A percentile compares a stretch with the other conserved stretches of the same genome.
These are phyloP conservation scores for Eupithecia subumbrata DNA, from an alignment of 2,888 invertebrate genomes.

Conservation along the genomic window DNA sequence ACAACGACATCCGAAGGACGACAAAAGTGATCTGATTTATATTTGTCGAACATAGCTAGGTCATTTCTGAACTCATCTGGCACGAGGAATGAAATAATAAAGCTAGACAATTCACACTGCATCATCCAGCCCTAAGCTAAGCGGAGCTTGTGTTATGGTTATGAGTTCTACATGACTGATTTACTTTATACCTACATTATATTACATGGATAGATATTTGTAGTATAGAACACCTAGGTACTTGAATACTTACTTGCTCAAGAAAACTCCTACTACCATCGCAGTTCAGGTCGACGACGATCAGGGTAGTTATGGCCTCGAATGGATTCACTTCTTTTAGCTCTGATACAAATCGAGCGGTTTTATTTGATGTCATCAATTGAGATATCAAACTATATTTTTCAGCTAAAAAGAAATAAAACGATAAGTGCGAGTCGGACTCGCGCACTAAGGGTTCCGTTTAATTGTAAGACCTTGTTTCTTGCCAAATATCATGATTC, in stretches of 20 bases:
- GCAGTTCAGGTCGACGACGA: slow-evolving; percentile 52
- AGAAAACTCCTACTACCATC: slow-evolving; percentile 44
- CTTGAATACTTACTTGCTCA: slow-evolving; percentile 46
- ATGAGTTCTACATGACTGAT: no score
- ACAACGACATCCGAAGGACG: neutral
- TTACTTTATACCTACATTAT: no score
- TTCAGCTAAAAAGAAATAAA: slow-evolving; percentile 37
- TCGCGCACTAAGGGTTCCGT: no score
- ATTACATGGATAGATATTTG: no score
- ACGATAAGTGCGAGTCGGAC: no score
- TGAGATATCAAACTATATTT: slow-evolving; percentile 48
- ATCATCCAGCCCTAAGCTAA: no score
- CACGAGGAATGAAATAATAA: no score
- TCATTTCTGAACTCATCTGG: neutral
- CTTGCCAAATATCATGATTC: no score
- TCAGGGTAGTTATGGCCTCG: slow-evolving; percentile 41
- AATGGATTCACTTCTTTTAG: slow-evolving; percentile 36
- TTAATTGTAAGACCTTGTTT: no score
- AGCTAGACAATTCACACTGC: no score
- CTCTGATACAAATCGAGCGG: slow-evolving; percentile 47
- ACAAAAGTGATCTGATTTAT: neutral
- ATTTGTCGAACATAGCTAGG: neutral
- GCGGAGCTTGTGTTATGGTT: no score
- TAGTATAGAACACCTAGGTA: no score
- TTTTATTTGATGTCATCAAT: slow-evolving; percentile 41